phyloP scores from a whole-genome alignment of 1,140 invertebrate genomes.

The Riptortus pedestris region DNA sequence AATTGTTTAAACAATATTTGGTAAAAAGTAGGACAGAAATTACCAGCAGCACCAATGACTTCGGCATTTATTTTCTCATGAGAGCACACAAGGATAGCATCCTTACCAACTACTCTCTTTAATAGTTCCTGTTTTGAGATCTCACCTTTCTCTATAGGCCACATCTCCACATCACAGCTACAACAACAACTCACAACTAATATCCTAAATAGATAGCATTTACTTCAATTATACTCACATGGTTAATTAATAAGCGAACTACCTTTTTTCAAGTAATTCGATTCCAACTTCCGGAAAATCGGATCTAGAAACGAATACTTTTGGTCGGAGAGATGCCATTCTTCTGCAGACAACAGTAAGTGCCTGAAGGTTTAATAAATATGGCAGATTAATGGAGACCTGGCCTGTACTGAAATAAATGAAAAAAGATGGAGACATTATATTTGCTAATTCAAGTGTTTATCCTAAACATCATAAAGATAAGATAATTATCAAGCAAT shows the following conservation, averaged over 20 bases:
- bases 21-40: no score
- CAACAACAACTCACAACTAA: not conserved
- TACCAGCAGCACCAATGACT: not conserved
- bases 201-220: not conserved
- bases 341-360: not conserved
- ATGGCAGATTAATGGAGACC: not conserved
- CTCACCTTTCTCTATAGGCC: not conserved
- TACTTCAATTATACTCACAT: not conserved
- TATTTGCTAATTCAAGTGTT: not conserved
- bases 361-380: not conserved
- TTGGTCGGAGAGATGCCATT: no score
- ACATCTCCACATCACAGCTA: not conserved
- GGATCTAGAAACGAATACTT: conserved; percentile 4
- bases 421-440: not conserved
- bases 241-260: not conserved
- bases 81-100: not conserved
- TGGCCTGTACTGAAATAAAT: not conserved
- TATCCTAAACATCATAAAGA: not conserved
- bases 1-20: no score
- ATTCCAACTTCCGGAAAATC: conserved; percentile 7
- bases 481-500: not conserved
- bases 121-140: not conserved
- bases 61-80: not conserved
- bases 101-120: not conserved
- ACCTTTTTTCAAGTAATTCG: not conserved